These are phyloP conservation scores for Lepidochitona cinerea DNA, from an alignment of 2,888 invertebrate species.

Conservation along the genomic window DNA sequence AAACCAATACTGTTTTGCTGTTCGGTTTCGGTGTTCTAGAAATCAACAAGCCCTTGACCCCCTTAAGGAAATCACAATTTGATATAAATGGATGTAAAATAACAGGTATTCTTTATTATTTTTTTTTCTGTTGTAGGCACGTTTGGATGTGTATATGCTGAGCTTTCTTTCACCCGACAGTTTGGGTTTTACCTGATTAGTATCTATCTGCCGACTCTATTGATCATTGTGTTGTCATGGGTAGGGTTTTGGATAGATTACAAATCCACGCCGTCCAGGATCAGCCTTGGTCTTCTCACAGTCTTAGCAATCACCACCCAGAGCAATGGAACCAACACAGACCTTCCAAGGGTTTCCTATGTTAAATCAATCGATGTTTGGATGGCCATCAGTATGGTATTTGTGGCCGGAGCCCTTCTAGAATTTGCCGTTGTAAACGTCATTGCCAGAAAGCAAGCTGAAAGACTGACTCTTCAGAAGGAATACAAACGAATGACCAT, in stretches of 20 bases:
- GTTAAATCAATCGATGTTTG: slow-evolving; percentile 12
- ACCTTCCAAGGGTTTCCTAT: slow-evolving; percentile 8
- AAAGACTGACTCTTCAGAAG: neutral
- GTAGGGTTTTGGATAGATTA: slow-evolving; percentile 37
- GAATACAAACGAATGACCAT: no score
- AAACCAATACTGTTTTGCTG: no score
- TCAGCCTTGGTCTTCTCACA: neutral
- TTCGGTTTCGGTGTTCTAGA: no score
- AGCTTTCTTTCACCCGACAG: neutral
- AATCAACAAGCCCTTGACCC: no score
- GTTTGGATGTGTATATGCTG: neutral
- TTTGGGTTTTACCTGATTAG: neutral
- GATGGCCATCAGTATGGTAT: slow-evolving; percentile 19
- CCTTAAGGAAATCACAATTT: no score
- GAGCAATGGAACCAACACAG: neutral
- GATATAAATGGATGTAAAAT: no score
- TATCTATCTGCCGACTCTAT: slow-evolving; percentile 1
- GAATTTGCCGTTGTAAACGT: slow-evolving; percentile 29
- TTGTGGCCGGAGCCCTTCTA: slow-evolving; percentile 24
- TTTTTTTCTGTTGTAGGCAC: neutral
- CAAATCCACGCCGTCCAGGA: neutral
- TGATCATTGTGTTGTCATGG: slow-evolving; percentile 16
- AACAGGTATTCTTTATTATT: neutral
- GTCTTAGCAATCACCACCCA: slow-evolving; percentile 8
- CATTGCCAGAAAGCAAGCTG: neutral